Percentiles rank a stretch among this genome's conserved stretches.
phyloP scores from a whole-genome alignment of 1,140 invertebrate species.

The Parasteatoda tepidariorum region DNA sequence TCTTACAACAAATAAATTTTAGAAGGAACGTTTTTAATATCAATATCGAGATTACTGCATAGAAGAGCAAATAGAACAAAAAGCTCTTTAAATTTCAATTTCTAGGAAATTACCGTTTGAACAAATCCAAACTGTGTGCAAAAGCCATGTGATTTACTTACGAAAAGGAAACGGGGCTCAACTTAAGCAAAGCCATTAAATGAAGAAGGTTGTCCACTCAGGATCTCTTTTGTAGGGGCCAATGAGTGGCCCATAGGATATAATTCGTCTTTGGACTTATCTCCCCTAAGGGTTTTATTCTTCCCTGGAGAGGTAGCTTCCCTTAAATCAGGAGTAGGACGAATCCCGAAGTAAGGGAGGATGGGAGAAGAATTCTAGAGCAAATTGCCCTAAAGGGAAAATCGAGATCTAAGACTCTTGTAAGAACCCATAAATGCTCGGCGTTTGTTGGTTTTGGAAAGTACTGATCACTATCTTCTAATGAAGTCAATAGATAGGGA shows the following conservation, averaged over 20 bases:
- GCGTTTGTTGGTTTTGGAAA: conserved; percentile 14
- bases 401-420: conserved; percentile 42
- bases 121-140: background rate
- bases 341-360: background rate
- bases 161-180: background rate
- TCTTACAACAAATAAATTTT: too few species aligned
- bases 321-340: conserved; percentile 48
- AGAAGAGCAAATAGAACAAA: too few species aligned
- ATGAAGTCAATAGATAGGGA: background rate
- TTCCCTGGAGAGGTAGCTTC: conserved; percentile 18
- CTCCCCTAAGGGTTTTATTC: conserved; percentile 49
- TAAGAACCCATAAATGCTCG: conserved; percentile 31
- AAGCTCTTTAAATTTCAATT: too few species aligned
- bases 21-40: too few species aligned
- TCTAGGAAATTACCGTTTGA: too few species aligned
- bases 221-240: conserved; percentile 13
- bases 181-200: conserved; percentile 31
- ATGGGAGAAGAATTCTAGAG: conserved; percentile 8
- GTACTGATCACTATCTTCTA: conserved; percentile 20
- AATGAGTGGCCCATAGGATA: conserved; percentile 32
- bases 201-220: conserved; percentile 13
- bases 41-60: too few species aligned
- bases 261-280: conserved; percentile 48
- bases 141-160: background rate
- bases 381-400: conserved; percentile 44